Evolutionary conservation across 2,888 invertebrate species (phyloP).

Genomic region (Pollenia angustigena): DNA sequence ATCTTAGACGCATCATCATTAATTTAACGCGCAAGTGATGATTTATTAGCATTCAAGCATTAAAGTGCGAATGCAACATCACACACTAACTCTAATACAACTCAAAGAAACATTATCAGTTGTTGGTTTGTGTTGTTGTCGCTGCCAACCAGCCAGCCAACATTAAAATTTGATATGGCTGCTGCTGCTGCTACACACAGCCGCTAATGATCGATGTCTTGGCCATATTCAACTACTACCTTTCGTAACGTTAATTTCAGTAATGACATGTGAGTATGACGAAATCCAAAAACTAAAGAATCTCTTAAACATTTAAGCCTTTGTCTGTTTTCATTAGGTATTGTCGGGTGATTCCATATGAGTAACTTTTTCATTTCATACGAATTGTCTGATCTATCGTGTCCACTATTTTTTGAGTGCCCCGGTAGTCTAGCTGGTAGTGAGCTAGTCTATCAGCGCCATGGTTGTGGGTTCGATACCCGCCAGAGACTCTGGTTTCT

Average conservation of each 20-base stretch:
- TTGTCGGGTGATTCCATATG: no score
- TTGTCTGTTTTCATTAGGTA: background rate
- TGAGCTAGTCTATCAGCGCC: no score
- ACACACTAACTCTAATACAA: background rate
- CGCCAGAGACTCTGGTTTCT: no score
- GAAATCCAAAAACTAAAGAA: background rate
- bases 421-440: no score
- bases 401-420: no score
- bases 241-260: slow-evolving; percentile 21
- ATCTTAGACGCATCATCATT: slow-evolving; percentile 59
- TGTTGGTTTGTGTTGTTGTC: slow-evolving; percentile 38
- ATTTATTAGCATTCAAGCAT: slow-evolving; percentile 73
- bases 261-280: slow-evolving; percentile 55
- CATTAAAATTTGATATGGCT: slow-evolving; percentile 45
- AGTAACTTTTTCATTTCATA: no score
- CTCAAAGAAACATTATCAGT: background rate
- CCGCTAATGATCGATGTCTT: slow-evolving; percentile 58
- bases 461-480: no score
- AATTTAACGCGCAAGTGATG: slow-evolving; percentile 60
- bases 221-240: slow-evolving; percentile 26
- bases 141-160: slow-evolving; percentile 10
- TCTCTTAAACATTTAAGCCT: background rate
- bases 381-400: no score
- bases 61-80: slow-evolving; percentile 67
- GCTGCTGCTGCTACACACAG: background rate